Conservation (phyloP, 1,140 invertebrate genomes). For the Drosophila tropicalis region DNA sequence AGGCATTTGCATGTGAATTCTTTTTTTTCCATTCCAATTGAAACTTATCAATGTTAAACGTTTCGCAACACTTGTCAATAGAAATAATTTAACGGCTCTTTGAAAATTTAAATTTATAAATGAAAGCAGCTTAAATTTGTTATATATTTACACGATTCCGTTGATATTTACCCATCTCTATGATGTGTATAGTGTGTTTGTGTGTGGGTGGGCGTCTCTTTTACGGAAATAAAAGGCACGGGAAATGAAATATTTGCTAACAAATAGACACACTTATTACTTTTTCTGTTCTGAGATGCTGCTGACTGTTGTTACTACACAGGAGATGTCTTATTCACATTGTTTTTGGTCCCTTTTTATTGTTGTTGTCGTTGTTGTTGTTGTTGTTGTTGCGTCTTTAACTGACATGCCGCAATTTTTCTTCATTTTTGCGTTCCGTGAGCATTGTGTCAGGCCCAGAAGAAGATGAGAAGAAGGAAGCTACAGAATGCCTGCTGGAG, state of each 20-base stretch:
- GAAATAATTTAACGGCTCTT: not conserved
- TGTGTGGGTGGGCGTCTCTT: conserved; percentile 32
- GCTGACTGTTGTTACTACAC: conserved; percentile 67
- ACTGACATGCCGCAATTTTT: conserved; percentile 79
- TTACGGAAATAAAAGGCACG: conserved; percentile 55
- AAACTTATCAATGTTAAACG: not conserved
- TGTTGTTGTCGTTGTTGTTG: conserved; percentile 63
- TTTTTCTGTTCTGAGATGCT: conserved; percentile 72
- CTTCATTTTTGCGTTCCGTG: conserved; percentile 66
- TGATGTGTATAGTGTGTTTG: not conserved
- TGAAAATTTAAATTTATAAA: conserved; percentile 25
- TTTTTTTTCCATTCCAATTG: not conserved
- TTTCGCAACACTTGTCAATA: conserved; percentile 1
- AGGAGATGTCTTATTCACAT: conserved; percentile 71
- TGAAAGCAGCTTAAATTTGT: conserved; percentile 26
- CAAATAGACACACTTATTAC: conserved; percentile 82
- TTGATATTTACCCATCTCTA: conserved; percentile 30
- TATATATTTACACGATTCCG: conserved; percentile 38
- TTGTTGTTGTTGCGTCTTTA: conserved; percentile 72
- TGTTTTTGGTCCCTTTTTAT: conserved; percentile 66
- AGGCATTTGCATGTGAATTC: no score
- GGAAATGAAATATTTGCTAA: conserved; percentile 80
- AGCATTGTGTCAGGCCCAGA: conserved; percentile 33
- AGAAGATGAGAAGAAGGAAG: not conserved
- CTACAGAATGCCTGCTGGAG: conserved; percentile 25